phyloP scores from a whole-genome alignment of 1,140 invertebrate species.

The Eciton burchellii region DNA sequence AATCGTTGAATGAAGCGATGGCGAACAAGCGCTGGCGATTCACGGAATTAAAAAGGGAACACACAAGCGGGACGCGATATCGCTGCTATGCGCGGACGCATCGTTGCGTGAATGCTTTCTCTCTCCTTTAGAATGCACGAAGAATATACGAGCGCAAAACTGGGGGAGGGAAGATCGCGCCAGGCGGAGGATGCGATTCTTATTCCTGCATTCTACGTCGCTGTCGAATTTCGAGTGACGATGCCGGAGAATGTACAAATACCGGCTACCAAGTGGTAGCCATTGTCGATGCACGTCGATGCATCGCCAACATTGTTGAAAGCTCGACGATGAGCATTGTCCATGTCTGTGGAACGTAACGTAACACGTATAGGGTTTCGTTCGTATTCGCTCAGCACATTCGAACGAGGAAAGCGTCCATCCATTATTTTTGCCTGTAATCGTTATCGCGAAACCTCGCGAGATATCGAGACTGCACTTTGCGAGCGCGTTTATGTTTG shows the following conservation, averaged over 20 bases:
- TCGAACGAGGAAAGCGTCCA: not conserved
- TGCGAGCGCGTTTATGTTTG: no score
- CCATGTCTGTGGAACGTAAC: not conserved
- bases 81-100: not conserved
- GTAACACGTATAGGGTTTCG: no score
- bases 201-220: not conserved
- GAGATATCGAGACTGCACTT: no score
- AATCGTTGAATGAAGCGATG: slow-evolving; percentile 32
- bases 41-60: slow-evolving; percentile 40
- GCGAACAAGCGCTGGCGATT: not conserved
- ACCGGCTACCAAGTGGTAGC: not conserved
- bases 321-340: not conserved
- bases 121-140: not conserved
- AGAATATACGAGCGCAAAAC: not conserved
- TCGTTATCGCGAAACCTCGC: not conserved
- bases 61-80: slow-evolving; percentile 1
- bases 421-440: not conserved
- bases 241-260: not conserved
- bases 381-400: no score
- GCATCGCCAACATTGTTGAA: not conserved
- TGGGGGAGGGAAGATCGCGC: not conserved
- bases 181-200: not conserved
- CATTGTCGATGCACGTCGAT: not conserved
- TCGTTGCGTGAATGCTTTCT: not conserved
- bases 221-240: not conserved